Evolutionary conservation across 1,140 invertebrate genomes (phyloP).

Genomic region (Diprion similis): DNA sequence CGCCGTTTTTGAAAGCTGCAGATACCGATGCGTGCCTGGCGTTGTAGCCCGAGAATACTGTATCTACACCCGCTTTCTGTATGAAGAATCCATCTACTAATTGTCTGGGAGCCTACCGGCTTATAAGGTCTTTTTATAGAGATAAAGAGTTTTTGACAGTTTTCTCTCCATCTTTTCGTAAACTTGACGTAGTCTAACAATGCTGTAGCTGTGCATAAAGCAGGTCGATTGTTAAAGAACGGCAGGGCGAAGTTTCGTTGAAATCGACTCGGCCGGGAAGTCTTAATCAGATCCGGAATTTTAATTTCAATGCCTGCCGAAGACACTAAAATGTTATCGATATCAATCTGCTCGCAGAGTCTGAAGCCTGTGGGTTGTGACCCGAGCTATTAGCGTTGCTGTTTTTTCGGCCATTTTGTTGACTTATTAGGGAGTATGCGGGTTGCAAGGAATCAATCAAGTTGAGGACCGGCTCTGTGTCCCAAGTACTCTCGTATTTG

Average conservation of each 20-base stretch:
- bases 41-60: conserved; percentile 11
- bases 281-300: conserved; percentile 25
- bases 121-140: neutral
- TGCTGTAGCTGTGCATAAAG: conserved; percentile 14
- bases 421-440: neutral
- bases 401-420: conserved; percentile 16
- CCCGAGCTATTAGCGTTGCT: conserved; percentile 18
- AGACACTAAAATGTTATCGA: conserved; percentile 22
- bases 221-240: conserved; percentile 15
- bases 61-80: conserved; percentile 11
- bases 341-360: conserved; percentile 24
- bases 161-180: conserved; percentile 4
- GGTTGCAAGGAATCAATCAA: conserved; percentile 18
- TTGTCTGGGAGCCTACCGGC: neutral
- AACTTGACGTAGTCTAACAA: conserved; percentile 11
- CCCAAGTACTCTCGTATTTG: conserved; percentile 34
- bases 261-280: conserved; percentile 12
- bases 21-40: conserved; percentile 21
- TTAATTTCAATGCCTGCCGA: neutral
- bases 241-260: conserved; percentile 18
- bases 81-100: conserved; percentile 17
- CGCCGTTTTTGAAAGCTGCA: neutral
- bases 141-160: conserved; percentile 14
- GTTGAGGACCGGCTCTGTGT: conserved; percentile 28
- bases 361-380: conserved; percentile 27